A percentile compares a stretch with the other conserved stretches of the same genome.
phyloP scores from a whole-genome alignment of 37 sponge, comb jelly and placozoan species.

The Axinella damicornis region DNA sequence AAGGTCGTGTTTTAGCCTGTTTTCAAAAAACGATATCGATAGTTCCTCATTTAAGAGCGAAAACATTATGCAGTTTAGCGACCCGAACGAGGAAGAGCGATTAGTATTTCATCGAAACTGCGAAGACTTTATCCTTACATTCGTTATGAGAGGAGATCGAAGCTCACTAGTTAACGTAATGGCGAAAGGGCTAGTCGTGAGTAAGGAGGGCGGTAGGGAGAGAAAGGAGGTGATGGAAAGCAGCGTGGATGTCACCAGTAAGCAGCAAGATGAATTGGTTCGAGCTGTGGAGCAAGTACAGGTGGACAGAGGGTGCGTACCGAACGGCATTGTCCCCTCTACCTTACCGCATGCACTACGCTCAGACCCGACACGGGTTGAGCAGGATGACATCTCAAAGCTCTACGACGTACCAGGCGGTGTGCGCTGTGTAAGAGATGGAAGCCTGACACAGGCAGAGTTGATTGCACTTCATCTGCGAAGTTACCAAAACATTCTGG shows the following conservation, averaged over 20 bases:
- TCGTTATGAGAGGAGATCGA: background rate
- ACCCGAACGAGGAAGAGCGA: background rate
- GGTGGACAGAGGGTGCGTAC: background rate
- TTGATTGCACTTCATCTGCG: conserved; percentile 26
- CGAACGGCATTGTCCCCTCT: conserved; percentile 1
- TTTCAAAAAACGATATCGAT: too few relatives aligned
- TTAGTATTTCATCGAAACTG: background rate
- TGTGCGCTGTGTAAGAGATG: background rate
- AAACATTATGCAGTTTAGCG: background rate
- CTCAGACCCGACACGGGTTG: background rate
- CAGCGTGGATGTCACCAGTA: background rate
- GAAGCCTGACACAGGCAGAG: conserved; percentile 3
- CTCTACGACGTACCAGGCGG: conserved; percentile 9
- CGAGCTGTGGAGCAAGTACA: background rate
- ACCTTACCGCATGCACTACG: conserved; percentile 10
- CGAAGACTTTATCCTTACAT: background rate
- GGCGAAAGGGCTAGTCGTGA: background rate
- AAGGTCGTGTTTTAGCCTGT: too few relatives aligned
- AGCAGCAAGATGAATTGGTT: background rate
- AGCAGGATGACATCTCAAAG: background rate
- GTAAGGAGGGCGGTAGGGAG: background rate
- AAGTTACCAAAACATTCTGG: conserved; percentile 44
- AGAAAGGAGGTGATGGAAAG: background rate
- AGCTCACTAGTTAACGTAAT: background rate
- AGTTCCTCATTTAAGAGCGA: background rate